phyloP scores from a whole-genome alignment of 2,797 vertebrate species.

The Manis pentadactyla region DNA sequence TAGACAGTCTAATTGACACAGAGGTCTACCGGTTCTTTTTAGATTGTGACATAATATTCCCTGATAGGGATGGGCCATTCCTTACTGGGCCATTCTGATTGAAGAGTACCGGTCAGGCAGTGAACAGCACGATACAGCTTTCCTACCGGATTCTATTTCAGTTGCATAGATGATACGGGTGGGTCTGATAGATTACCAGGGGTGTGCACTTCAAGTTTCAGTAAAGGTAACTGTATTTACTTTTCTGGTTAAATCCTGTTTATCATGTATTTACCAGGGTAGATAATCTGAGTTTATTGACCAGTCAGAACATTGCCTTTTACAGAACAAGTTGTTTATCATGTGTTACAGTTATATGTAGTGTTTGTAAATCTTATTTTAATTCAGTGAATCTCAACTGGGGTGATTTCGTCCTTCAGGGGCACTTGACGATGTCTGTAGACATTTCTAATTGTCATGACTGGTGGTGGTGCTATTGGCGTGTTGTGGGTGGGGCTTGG shows the following conservation, averaged over 20 bases:
- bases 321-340: not conserved
- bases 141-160: not conserved
- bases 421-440: not conserved
- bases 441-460: not conserved
- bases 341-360: not conserved
- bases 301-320: not conserved
- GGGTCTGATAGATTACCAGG: not conserved
- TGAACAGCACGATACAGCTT: not conserved
- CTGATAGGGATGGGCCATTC: not conserved
- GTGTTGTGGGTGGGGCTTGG: not conserved
- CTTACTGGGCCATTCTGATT: not conserved
- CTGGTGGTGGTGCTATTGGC: not conserved
- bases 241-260: not conserved
- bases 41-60: not conserved
- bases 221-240: not conserved
- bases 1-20: not conserved
- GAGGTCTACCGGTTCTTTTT: not conserved
- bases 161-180: not conserved
- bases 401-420: not conserved
- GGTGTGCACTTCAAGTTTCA: not conserved
- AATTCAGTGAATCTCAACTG: not conserved
- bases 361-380: not conserved
- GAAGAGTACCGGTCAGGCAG: accelerated
- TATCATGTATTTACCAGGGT: not conserved
- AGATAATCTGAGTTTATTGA: not conserved